Base-by-base conservation (phyloP, 2,113 vertebrate genomes). In the Onychorhynchus coronatus region DNA sequence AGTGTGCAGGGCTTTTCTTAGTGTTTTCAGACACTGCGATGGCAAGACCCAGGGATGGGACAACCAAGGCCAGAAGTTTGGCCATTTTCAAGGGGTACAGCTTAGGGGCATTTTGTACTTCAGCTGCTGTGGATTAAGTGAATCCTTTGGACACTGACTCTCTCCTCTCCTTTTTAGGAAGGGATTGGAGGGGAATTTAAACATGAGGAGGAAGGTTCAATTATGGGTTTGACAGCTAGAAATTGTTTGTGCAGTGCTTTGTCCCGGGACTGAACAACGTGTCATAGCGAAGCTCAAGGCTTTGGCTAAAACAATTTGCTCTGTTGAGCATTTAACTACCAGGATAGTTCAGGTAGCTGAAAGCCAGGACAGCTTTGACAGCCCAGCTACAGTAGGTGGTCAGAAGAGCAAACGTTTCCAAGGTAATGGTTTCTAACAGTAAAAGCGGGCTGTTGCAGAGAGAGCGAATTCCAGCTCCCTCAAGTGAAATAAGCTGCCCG, bases 151-250 rank as follows among this genome's bases (percentile, higher is more conserved):
- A 23, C 50, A 80, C 28, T 0, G 2, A 71, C 59, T 58, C 39
- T 59, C 67, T 91, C 63, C 42, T 88, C 46, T 91, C 74, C 74
- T 88, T 85, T 90, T 88, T n/a, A 86, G 68, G 72, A 94, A 84
- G 15, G 27, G 23, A 42, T 50, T 73, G 55, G 33, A 83, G 41
- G 42, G 15, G 59, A 89, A 81, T 71, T 91, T 58, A 77, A 70
- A 84, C 25, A 66, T 2, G 9, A 46, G 58, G 62, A 92, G 44
- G 73, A 91, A 79, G 17, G 44, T 76, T 65, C 62, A 37, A 27
- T 18, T 70, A 68, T 53, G 56, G 63, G 72, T 93, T 92, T 92
- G 63, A 94, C 79, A 92, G 50, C 75, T 56, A 79, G 56, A 67
- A 83, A 84, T 61, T 25, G 49, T 50, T 79, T 72, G 44, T 42